phyloP scores from a whole-genome alignment of 2,797 vertebrate species.

The Acrossocheilus fasciatus region DNA sequence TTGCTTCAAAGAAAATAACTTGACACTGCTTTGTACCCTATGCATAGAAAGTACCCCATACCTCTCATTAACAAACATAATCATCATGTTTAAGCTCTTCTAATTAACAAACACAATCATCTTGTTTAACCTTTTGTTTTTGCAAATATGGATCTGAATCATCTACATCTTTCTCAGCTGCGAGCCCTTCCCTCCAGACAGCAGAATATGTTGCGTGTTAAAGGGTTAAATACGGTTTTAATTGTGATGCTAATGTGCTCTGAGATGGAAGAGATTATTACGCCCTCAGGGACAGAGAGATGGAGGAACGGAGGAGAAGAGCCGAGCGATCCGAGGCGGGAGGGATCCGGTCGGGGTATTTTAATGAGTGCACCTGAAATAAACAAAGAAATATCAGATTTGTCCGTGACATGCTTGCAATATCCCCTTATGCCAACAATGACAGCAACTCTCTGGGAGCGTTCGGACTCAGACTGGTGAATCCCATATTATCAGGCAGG shows the following conservation, averaged over 20 bases:
- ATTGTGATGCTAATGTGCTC: constrained; percentile 63
- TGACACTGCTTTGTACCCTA: not conserved
- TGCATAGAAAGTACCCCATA: not conserved
- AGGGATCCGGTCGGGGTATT: constrained; percentile 22
- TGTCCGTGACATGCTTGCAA: constrained; percentile 45
- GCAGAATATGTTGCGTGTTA: constrained; percentile 6
- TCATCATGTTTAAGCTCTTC: constrained; percentile 1
- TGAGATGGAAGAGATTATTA: constrained; percentile 52
- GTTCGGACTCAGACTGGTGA: constrained; percentile 36
- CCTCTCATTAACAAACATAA: not conserved
- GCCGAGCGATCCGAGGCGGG: not conserved
- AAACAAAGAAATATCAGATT: constrained; percentile 50
- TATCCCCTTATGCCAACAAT: constrained; percentile 22
- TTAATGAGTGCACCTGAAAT: constrained; percentile 53
- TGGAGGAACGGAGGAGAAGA: not conserved
- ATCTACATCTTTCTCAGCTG: constrained; percentile 1
- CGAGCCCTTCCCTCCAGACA: constrained; percentile 9
- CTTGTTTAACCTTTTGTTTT: constrained; percentile 6
- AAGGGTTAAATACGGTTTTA: constrained; percentile 49
- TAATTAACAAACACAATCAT: not conserved
- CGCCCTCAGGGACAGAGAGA: constrained; percentile 8
- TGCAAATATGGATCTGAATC: not conserved
- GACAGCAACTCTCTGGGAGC: not conserved
- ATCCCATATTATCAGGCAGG: constrained; percentile 32
- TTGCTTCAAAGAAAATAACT: not conserved